Base-by-base conservation (phyloP, 2,797 vertebrate species). In the Botia kubotai region DNA sequence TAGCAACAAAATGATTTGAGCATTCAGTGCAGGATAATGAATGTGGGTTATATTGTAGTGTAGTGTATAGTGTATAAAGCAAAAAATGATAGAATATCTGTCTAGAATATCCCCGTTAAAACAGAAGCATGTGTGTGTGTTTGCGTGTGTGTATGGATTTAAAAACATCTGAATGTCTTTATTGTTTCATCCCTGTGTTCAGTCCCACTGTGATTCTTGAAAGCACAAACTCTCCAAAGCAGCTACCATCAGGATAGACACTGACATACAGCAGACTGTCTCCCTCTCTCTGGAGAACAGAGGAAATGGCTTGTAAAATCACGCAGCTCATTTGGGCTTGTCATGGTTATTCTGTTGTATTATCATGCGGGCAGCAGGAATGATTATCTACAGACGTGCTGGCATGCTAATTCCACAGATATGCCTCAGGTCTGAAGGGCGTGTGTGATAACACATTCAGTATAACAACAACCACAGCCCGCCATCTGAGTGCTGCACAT, bases 1-100 rank as follows among this genome's bases (percentile, higher is more conserved):
- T 93, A 87, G 89, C 83, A 92, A 93, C 91, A 85, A 77, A 85
- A 72, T 75, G 80, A 86, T 84, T 88, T 83, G 5, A 6, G 65
- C 3, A 36, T 86, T 89, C 79, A 75, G 82, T 55, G 14, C 50
- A 82, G 80, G 86, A 85, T 86, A 88, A 87, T 87, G 83, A 63
- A 23, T 6, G 36, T 39, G 11, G 10, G 46, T 50, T 11, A 14
- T 10, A 13, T 2, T 50, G 3, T 3, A 50, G 5, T 50, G 13
- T 4, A 50, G 36, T 5, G 4, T 6, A 39, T 39, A 4, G 36
- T 39, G 4, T 39, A 39, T 2, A 2, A 39, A 39, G 6, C 0
- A 4, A 39, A 4, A 39, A 6, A 5, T 5, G 0, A 39, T 39
- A 6, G 36, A 39, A 39, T 39, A 5, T 39, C 36, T 2, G n/a